A percentile compares a stretch with the other conserved stretches of the same genome.
Evolutionary conservation across 2,888 invertebrate species (phyloP).

Genomic region (Heterodera filipjevi): DNA sequence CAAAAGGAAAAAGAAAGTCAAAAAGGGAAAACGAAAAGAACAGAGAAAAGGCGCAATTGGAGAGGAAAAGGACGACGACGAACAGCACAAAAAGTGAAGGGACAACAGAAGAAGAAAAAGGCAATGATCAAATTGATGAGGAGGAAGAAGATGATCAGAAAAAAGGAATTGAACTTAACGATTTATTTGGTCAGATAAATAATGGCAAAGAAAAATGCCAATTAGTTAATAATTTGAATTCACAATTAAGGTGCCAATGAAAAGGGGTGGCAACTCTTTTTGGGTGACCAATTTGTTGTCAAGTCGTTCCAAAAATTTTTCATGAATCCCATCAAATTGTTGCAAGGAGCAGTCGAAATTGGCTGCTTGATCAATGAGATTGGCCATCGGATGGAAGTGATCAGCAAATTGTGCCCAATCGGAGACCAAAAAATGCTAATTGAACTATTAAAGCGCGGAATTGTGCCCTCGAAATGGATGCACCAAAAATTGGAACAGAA

Average conservation of each 20-base stretch:
- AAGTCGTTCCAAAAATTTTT: background rate
- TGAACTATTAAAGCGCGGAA: background rate
- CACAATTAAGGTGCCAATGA: background rate
- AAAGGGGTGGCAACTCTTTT: background rate
- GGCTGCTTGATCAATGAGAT: background rate
- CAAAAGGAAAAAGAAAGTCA: background rate
- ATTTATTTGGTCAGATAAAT: background rate
- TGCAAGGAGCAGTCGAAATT: background rate
- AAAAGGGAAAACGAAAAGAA: background rate
- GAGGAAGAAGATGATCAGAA: background rate
- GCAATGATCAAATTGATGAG: background rate
- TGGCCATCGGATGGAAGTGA: conserved; percentile 3
- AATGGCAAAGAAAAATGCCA: background rate
- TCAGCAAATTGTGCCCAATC: background rate
- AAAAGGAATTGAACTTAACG: background rate
- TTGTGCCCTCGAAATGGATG: background rate
- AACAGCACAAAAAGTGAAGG: background rate
- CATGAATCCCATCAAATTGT: background rate
- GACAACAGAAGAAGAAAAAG: background rate
- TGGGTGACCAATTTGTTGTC: background rate
- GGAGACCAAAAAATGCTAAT: background rate
- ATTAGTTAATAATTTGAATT: background rate
- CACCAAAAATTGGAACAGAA: background rate
- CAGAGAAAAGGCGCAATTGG: background rate
- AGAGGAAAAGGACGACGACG: background rate